Conservation (phyloP, 2,797 vertebrate genomes). For the Fringilla coelebs region DNA sequence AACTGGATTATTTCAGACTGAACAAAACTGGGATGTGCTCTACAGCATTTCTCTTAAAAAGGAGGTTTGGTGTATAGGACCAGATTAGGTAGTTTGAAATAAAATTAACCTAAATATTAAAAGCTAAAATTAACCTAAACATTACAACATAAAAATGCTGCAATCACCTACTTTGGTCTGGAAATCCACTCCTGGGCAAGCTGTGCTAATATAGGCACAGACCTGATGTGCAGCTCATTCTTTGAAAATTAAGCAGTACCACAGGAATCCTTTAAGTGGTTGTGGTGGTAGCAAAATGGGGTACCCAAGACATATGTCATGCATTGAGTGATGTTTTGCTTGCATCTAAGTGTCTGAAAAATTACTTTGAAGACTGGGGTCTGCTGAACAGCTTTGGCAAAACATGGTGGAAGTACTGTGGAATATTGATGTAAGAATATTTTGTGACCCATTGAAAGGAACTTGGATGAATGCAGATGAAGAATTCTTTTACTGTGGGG, state of each 20-base stretch:
- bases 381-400: background rate
- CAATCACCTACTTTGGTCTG: background rate
- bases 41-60: background rate
- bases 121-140: background rate
- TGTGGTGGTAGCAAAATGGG: background rate
- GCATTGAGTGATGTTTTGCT: background rate
- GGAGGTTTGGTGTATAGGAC: background rate
- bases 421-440: background rate
- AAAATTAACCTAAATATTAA: background rate
- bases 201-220: background rate
- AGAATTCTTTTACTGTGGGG: background rate
- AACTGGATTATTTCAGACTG: background rate
- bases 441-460: background rate
- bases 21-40: background rate
- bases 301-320: background rate
- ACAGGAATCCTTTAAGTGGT: background rate
- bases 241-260: background rate
- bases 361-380: background rate
- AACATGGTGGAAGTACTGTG: background rate
- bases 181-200: background rate
- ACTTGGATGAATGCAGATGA: background rate
- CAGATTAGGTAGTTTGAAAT: background rate
- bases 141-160: background rate
- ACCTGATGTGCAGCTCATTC: background rate
- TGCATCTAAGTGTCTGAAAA: background rate